phyloP scores from a whole-genome alignment of 2,888 invertebrate genomes.

The Thalpophila matura region DNA sequence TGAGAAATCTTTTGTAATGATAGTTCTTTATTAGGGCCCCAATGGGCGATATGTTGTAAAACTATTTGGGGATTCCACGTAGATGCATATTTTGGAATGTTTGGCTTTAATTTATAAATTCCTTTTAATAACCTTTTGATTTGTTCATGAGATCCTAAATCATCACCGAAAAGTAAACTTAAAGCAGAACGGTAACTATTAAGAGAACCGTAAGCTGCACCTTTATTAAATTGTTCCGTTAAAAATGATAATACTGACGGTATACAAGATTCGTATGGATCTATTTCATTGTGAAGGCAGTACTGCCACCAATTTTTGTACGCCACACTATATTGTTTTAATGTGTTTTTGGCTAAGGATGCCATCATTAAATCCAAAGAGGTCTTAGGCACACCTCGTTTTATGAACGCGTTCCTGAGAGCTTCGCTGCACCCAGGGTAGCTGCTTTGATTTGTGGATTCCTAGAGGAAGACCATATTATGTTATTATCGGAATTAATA shows the following conservation, averaged over 20 bases:
- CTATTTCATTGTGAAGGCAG: background rate
- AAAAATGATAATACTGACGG: conserved; percentile 1
- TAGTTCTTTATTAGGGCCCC: conserved; percentile 22
- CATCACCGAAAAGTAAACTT: background rate
- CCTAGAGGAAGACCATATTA: conserved; percentile 1
- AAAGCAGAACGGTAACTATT: conserved; percentile 9
- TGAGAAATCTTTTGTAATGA: conserved; percentile 21
- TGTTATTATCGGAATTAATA: background rate
- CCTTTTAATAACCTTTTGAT: conserved; percentile 8
- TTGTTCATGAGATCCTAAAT: conserved; percentile 1
- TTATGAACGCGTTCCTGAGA: conserved; percentile 19
- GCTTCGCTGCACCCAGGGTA: conserved; percentile 24
- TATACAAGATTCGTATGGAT: background rate
- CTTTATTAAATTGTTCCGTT: background rate
- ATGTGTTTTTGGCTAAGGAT: conserved; percentile 8
- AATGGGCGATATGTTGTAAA: background rate
- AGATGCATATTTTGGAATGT: conserved; percentile 2
- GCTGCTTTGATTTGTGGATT: background rate
- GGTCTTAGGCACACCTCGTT: background rate
- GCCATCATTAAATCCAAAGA: conserved; percentile 16
- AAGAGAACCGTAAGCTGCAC: conserved; percentile 7
- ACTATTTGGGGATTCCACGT: conserved; percentile 27
- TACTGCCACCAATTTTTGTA: conserved; percentile 15
- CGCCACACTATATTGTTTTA: conserved; percentile 7
- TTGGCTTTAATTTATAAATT: background rate